These are phyloP conservation scores for Rhynchonycteris naso DNA, from an alignment of 2,797 vertebrate species.

Conservation along the genomic window DNA sequence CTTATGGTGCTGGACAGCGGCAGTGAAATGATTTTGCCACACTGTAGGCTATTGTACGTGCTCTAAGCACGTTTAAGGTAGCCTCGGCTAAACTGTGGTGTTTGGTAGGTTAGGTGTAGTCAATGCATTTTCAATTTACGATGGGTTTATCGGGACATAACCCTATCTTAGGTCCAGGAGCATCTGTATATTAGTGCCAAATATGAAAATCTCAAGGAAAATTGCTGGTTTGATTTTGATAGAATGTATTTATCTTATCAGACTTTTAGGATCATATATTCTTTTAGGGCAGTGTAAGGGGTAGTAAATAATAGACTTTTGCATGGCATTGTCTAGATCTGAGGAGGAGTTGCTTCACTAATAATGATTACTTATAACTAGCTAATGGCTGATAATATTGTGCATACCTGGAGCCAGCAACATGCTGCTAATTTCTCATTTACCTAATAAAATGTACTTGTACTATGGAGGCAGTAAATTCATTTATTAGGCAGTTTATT, in stretches of 20 bases:
- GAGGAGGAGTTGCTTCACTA: slow-evolving; percentile 29
- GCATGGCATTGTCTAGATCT: not conserved
- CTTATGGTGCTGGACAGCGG: not conserved
- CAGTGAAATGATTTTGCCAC: not conserved
- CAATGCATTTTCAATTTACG: not conserved
- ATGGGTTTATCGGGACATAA: not conserved
- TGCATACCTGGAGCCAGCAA: not conserved
- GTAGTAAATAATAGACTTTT: not conserved
- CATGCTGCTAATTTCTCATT: slow-evolving; percentile 16
- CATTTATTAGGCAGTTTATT: not conserved
- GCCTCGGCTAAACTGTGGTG: not conserved
- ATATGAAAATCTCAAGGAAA: slow-evolving; percentile 33
- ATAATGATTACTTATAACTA: slow-evolving; percentile 37
- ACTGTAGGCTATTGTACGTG: not conserved
- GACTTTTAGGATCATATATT: slow-evolving; percentile 7
- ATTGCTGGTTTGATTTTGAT: slow-evolving; percentile 41
- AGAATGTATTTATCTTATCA: not conserved
- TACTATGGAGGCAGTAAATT: not conserved
- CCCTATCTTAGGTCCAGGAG: not conserved
- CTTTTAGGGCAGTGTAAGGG: not conserved
- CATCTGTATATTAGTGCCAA: not conserved
- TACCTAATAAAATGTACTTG: not conserved
- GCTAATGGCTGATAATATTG: not conserved
- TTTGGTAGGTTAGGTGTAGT: not conserved
- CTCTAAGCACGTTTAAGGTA: not conserved